Evolutionary conservation across 2,797 vertebrate species (phyloP), one percentile per base, ranked within the genome.

Genomic region (Anabacerthia variegaticeps): DNA sequence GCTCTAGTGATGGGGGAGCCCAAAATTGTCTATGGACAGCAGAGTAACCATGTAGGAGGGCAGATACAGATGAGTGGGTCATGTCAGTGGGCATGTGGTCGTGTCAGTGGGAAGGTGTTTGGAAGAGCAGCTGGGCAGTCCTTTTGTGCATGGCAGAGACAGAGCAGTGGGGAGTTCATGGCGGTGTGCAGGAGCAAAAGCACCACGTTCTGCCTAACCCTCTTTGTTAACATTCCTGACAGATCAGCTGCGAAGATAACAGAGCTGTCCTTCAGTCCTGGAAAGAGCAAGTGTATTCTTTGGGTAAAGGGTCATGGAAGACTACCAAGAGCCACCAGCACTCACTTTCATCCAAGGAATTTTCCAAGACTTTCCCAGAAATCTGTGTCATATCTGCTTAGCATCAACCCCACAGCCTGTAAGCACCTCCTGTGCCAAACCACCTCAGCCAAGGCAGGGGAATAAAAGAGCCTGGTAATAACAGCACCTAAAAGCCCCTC

Each of bases 361-460:
- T 92, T 93, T 85, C 44, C 58, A 44, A 58, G 80, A 73, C 18
- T 88, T 75, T 28, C 27, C 23, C 30, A n/a, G 49, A 41, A 32
- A 34, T 39, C 56, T n/a, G 0, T 36, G n/a, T 59, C 49, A 27
- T 15, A 55, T 75, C 89, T 82, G 43, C 44, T 80, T 32, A 83
- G 49, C 73, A 67, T 41, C 69, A 88, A 14, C 39, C 34, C 30
- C 44, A 36, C 32, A 30, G 32, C 58, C 66, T 37, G 32, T 4
- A 27, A 84, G 36, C 55, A 67, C 22, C 73, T 94, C 61, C 37
- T 52, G 36, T 56, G 59, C 58, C 89, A 91, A 88, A 72, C 12
- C 41, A 81, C 41, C 52, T 75, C 56, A 63, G 44, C 63, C 76
- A 58, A 93, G 44, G 15, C 16, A 43, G 41, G 27, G 52, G 18